phyloP scores from a whole-genome alignment of 2,797 vertebrate genomes.

The Choloepus didactylus region DNA sequence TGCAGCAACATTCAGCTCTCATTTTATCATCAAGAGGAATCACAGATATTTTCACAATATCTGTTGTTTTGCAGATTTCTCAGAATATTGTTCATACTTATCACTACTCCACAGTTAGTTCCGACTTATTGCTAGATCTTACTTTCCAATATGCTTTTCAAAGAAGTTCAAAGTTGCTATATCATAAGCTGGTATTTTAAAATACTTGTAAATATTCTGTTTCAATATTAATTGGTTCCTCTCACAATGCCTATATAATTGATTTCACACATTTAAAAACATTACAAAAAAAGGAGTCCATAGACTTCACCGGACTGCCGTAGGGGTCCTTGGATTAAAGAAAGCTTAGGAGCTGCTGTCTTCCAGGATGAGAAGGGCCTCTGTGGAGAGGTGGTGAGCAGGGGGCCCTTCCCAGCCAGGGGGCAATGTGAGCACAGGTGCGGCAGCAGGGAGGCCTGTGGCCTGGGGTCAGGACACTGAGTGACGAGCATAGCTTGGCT shows the following conservation, averaged over 20 bases:
- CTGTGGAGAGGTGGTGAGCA: background rate
- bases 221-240: background rate
- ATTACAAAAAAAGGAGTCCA: background rate
- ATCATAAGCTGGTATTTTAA: background rate
- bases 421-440: background rate
- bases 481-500: background rate
- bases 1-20: rapidly evolving
- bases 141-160: background rate
- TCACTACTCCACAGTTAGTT: background rate
- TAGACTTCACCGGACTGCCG: background rate
- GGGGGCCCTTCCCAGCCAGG: background rate
- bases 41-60: background rate
- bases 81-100: rapidly evolving
- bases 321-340: background rate
- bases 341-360: background rate
- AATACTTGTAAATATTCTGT: background rate
- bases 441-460: background rate
- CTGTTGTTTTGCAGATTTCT: background rate
- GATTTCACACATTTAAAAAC: background rate
- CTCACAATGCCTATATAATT: background rate
- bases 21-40: background rate
- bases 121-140: background rate
- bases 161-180: background rate
- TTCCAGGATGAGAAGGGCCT: background rate
- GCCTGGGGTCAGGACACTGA: rapidly evolving